phyloP scores from a whole-genome alignment of 1,140 invertebrate species.

The Tetraneura akinire region DNA sequence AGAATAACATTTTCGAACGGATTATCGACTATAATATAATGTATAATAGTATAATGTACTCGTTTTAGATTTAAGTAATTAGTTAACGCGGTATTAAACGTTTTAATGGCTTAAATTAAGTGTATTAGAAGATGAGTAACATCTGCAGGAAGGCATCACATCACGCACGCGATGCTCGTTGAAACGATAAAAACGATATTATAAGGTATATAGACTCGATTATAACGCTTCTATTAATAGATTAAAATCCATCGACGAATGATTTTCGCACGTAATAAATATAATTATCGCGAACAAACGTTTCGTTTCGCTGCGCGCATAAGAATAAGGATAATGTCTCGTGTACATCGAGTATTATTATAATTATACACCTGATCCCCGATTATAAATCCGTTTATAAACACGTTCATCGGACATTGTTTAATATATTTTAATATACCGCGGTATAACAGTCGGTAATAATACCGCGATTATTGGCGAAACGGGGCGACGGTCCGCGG shows the following conservation, averaged over 20 bases:
- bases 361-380: too few species aligned
- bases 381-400: too few species aligned
- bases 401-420: too few species aligned
- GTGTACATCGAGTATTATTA: too few species aligned
- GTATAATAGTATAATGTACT: background rate
- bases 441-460: too few species aligned
- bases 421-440: too few species aligned
- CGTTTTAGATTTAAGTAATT: background rate
- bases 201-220: background rate
- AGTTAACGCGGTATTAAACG: constrained; percentile 3
- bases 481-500: too few species aligned
- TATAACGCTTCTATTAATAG: background rate
- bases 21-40: background rate
- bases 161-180: background rate
- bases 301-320: background rate
- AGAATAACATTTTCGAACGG: too few species aligned
- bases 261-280: background rate
- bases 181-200: background rate
- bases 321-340: too few species aligned
- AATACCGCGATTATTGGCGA: too few species aligned
- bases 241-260: constrained; percentile 28
- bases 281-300: background rate
- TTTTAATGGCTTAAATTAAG: constrained; percentile 7
- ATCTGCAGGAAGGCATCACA: background rate
- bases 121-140: background rate